Base-by-base conservation (phyloP, 2,797 vertebrate species). In the Amblyopsis hoosieri region DNA sequence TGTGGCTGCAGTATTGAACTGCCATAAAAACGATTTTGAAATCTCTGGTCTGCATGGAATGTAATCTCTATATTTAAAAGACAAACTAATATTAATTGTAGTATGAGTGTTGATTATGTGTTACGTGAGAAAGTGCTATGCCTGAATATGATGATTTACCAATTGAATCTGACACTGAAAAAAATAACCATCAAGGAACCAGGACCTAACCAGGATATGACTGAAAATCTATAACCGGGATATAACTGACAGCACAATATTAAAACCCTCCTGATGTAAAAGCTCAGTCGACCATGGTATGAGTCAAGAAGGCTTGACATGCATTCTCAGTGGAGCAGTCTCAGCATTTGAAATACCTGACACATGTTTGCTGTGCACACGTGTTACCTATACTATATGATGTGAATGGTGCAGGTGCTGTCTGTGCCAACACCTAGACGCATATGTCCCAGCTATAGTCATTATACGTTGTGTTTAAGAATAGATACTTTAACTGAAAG, bases 401-500 rank as follows among this genome's bases (percentile, higher is more conserved):
- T 19, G 17, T 6, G 19, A 13, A 12, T 17, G 3, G 14, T 29
- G 3, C 51, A 23, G 23, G 37, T 42, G 37, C 7, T 42, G 37
- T 42, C 7, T 42, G 37, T 29, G 23, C 23, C 23, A 42, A 42
- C 9, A 8, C 37, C 9, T 42, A 8, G 7, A 42, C 37, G 7
- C 37, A 42, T 42, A 56, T 50, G 62, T 67, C 57, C 76, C 62
- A 80, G 75, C 76, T 82, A 74, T 71, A 78, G 65, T 60, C 60
- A 74, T 68, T 68, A 55, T 63, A 71, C 81, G 50, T 17, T 80
- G 67, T 81, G 81, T 86, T 89, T 84, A 83, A 80, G 82, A 83
- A 86, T 85, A 81, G 80, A 88, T 84, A 76, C 82, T 81, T 84
- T 84, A 82, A 88, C 81, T 79, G 74, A 64, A 76, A 72, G 71